Base-by-base conservation (phyloP, 2,113 vertebrate genomes). In the Coptodon rendalli region DNA sequence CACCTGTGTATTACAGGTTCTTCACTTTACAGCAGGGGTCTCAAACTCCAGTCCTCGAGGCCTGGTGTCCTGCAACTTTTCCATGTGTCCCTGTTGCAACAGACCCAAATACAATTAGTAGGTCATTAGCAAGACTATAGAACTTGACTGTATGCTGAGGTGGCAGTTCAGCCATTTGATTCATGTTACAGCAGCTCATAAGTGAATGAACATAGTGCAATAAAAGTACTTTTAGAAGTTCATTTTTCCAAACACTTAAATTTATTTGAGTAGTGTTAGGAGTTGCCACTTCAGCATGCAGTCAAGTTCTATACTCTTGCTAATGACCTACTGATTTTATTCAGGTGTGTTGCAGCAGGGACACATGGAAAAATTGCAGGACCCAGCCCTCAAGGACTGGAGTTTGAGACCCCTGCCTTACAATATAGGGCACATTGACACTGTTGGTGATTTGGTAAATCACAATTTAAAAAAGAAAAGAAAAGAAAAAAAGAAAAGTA, bases 401-500 rank as follows among this genome's bases (percentile, higher is more conserved):
- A 24, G n/a, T 54, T 54, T 24, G 53, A 12, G n/a, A 6, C 53
- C 10, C 2, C 10, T 53, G 52, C 13, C 7, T 57, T 57, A 29
- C 56, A 57, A 57, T 57, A 57, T 5, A 3, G 29, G 12, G 24
- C 6, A 13, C 4, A 7, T 59, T 59, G 27, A 29, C 6, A 16
- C 12, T 59, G 24, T 14, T 59, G 56, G 56, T 59, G 24, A 1
- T 59, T 59, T 59, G 24, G 24, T 14, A 57, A 27, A 27, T 57
- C 54, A 57, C 3, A 12, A 27, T 57, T 56, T 7, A 14, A 57
- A 27, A 57, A 6, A 54, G 7, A 34, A 9, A 36, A 36, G 22
- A 22, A 22, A 9, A 9, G 1, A 11, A 13, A 56, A 2, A 57
- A 29, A 29, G 6, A 59, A 16, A 27, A 27, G 11, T 0, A 57